Conservation (phyloP, 2,797 vertebrate species). For the Eurystomus glaucurus region DNA sequence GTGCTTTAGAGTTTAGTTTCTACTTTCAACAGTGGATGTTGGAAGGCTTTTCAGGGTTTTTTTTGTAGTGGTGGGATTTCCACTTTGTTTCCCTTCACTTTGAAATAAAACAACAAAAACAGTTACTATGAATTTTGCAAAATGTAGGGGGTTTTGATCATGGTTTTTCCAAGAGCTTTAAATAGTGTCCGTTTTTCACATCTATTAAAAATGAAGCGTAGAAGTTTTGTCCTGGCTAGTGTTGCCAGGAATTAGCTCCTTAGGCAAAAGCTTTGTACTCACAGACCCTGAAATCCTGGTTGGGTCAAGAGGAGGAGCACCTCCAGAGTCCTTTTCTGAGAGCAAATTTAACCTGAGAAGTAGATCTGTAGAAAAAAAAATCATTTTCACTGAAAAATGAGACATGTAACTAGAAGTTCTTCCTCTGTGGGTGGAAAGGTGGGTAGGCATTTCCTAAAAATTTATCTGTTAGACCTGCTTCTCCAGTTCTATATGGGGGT, state of each 20-base stretch:
- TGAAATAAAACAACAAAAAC: neutral
- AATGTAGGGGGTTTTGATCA: neutral
- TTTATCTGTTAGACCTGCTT: neutral
- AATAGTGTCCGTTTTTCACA: neutral
- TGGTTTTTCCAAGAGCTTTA: neutral
- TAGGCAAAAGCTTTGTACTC: neutral
- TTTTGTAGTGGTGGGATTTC: neutral
- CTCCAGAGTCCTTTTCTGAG: neutral
- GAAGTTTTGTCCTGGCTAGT: neutral
- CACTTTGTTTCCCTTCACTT: neutral
- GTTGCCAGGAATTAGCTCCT: neutral
- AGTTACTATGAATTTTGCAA: neutral
- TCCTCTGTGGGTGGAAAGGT: neutral
- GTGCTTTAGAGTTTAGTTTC: neutral
- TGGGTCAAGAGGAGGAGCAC: neutral
- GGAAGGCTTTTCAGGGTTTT: neutral
- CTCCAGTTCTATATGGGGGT: neutral
- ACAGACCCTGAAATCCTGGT: neutral
- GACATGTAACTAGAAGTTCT: neutral
- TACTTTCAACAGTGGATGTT: neutral
- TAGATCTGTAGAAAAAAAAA: neutral
- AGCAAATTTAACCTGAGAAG: neutral
- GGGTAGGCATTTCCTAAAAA: neutral
- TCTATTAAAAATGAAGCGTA: neutral
- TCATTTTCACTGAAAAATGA: neutral